Conservation (phyloP, 2,888 invertebrate species). For the Rhagophthalmus giganteus region DNA sequence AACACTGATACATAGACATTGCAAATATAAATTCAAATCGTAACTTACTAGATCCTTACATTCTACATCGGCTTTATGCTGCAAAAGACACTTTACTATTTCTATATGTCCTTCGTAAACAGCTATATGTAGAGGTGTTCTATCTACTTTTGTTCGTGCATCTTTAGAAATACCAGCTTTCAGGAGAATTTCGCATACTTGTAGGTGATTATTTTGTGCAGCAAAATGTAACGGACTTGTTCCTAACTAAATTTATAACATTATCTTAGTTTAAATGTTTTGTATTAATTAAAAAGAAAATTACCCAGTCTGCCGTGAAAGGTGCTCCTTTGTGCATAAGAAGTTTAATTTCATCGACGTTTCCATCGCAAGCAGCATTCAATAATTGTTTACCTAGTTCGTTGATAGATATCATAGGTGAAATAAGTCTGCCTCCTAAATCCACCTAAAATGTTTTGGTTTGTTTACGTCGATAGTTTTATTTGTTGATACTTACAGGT, state of each 20-base stretch:
- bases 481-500: conserved; percentile 50
- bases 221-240: conserved; percentile 89
- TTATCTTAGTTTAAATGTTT: background rate
- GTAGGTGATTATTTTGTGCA: conserved; percentile 76
- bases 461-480: conserved; percentile 1
- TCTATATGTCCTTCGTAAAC: conserved; percentile 79
- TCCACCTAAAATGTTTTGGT: conserved; percentile 10
- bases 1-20: background rate
- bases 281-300: conserved; percentile 26
- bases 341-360: conserved; percentile 72
- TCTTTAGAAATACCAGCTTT: conserved; percentile 86
- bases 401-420: conserved; percentile 57
- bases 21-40: no score
- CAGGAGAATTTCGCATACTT: conserved; percentile 79
- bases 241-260: conserved; percentile 66
- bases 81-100: conserved; percentile 71
- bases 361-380: conserved; percentile 77
- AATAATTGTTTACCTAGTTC: conserved; percentile 86
- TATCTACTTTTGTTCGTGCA: conserved; percentile 88
- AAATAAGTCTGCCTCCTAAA: conserved; percentile 32
- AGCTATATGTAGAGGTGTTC: conserved; percentile 89
- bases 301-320: conserved; percentile 91
- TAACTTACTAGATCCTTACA: conserved; percentile 76
- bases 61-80: conserved; percentile 72
- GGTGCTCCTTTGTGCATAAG: conserved; percentile 87